Evolutionary conservation across 35 echinoderm and acorn worm species (phyloP), one percentile per base, ranked within the genome.

Genomic region (Acanthaster planci): DNA sequence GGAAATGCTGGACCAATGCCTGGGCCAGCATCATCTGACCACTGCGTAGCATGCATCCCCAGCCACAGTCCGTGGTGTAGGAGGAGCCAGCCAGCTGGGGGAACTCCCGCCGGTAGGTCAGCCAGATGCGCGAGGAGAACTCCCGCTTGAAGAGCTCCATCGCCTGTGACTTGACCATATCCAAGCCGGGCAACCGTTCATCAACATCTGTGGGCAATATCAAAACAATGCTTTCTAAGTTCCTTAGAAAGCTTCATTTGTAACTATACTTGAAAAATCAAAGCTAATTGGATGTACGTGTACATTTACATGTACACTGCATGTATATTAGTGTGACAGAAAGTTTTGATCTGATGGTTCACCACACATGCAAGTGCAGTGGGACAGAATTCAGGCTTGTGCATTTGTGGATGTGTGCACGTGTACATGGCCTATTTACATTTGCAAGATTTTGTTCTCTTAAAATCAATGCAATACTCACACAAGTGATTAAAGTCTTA

Each of bases 21-120:
- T 99, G 96, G 12, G 96, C 96, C 27, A 99, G 67, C 32, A 99
- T 58, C 96, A 99, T 99, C 82, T 99, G 96, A 15, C 96, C 96
- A 60, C 92, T 94, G 18, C 96, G 54, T 6, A 99, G 96, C 96
- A 99, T 99, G 78, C 96, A 99, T 31, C 96, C 96, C 96, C 96
- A 99, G 0, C 96, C 96, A 79, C 96, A 99, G 55, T 99, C 96
- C 9, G 88, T 99, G 31, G 96, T 99, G 21, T 94, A 86, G 2
- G 77, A 82, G 3, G 96, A 94, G 26, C 96, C 96, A 23, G 88
- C 92, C 35, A 99, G 77, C 42, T 90, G 89, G 38, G 91, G 96
- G 83, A 99, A 99, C 39, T 99, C 96, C 40, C 96, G 80, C 0
- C 96, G 80, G 40, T 99, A 99, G 0, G 96, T 99, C 92, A 99